Conservation (phyloP, 2,113 vertebrate genomes). For the Talpa occidentalis region DNA sequence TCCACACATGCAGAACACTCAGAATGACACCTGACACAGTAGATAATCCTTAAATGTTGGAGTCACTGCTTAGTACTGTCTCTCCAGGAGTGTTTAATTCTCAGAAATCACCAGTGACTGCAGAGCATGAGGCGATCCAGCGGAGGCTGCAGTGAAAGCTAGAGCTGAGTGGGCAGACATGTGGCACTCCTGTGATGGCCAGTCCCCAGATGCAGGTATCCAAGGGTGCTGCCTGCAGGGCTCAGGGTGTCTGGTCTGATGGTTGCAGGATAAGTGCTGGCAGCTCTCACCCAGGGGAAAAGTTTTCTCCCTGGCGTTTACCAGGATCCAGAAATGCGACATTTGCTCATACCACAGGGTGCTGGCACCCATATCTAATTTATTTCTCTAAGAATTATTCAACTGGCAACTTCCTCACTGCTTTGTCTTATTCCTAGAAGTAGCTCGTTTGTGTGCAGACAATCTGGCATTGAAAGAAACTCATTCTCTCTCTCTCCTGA, state of each 20-base stretch:
- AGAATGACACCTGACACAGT: background rate
- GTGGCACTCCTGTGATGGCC: background rate
- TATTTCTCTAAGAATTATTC: background rate
- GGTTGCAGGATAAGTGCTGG: background rate
- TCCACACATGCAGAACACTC: background rate
- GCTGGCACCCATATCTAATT: background rate
- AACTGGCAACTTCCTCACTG: background rate
- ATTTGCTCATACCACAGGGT: background rate
- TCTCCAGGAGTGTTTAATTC: background rate
- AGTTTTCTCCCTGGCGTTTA: background rate
- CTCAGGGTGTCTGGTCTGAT: background rate
- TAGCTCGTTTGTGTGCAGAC: background rate
- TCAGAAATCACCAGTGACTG: background rate
- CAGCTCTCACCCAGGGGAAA: background rate
- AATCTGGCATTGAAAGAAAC: background rate
- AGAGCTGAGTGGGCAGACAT: background rate
- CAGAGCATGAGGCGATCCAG: background rate
- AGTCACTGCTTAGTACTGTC: background rate
- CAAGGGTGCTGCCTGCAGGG: background rate
- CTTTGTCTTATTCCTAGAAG: constrained; percentile 57
- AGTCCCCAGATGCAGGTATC: background rate
- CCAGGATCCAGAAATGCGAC: background rate
- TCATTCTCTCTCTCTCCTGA: background rate
- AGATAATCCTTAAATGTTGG: background rate
- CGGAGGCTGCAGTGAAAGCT: background rate